Conservation (phyloP, 1,140 invertebrate species). For the Philopotamus ludificatus region DNA sequence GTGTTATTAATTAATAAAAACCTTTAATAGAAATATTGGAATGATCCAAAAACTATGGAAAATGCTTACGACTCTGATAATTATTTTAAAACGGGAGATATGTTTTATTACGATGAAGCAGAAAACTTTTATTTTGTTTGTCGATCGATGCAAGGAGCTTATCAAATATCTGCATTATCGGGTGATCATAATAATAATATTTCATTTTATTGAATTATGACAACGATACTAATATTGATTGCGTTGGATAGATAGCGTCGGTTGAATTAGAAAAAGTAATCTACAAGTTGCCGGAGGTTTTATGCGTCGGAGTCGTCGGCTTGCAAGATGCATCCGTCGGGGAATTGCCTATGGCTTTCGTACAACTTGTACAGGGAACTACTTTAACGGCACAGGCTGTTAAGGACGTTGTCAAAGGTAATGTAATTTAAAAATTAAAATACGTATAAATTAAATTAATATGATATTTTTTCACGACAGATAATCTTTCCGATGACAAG, state of each 20-base stretch:
- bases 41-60: slow-evolving; percentile 62
- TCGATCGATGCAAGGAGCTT: slow-evolving; percentile 70
- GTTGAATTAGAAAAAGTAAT: slow-evolving; percentile 32
- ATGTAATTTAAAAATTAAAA: not conserved
- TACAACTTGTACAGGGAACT: slow-evolving; percentile 47
- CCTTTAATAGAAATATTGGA: slow-evolving; percentile 58
- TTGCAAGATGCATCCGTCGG: slow-evolving; percentile 58
- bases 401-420: slow-evolving; percentile 44
- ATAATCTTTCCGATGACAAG: slow-evolving; percentile 19
- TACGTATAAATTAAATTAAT: slow-evolving; percentile 12
- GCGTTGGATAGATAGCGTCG: slow-evolving; percentile 23
- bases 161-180: slow-evolving; percentile 72
- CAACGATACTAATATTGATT: not conserved
- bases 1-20: slow-evolving; percentile 46
- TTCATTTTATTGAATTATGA: not conserved
- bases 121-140: slow-evolving; percentile 62
- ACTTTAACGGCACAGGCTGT: slow-evolving; percentile 45
- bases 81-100: slow-evolving; percentile 75
- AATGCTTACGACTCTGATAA: slow-evolving; percentile 63
- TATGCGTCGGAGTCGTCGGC: slow-evolving; percentile 65
- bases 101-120: slow-evolving; percentile 68
- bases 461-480: slow-evolving; percentile 27
- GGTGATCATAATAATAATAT: slow-evolving; percentile 53
- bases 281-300: slow-evolving; percentile 50
- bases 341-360: slow-evolving; percentile 59